Evolutionary conservation across 2,113 vertebrate species (phyloP).

Genomic region (Rhinoptilus africanus): DNA sequence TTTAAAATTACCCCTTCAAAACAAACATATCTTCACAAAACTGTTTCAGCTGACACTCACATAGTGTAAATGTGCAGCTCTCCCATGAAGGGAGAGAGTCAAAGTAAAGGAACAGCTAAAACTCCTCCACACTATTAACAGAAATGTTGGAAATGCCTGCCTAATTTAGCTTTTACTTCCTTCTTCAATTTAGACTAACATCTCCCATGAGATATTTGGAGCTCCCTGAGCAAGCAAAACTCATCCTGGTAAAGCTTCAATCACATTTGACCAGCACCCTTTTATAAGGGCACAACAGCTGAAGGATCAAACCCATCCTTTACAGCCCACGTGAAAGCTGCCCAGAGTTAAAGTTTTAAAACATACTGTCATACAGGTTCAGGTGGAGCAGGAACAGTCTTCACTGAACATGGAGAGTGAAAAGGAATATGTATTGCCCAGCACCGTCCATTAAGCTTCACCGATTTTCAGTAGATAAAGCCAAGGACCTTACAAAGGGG

Average conservation of each 20-base stretch:
- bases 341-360: background rate
- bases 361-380: background rate
- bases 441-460: background rate
- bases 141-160: slow-evolving; percentile 38
- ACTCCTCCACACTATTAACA: slow-evolving; percentile 33
- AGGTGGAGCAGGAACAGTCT: background rate
- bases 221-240: background rate
- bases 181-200: slow-evolving; percentile 26
- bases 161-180: slow-evolving; percentile 51
- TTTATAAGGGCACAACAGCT: background rate
- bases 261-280: background rate
- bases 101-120: slow-evolving; percentile 23
- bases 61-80: background rate
- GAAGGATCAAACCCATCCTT: background rate
- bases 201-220: background rate
- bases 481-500: background rate
- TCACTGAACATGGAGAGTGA: background rate
- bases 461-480: background rate
- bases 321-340: background rate
- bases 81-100: background rate
- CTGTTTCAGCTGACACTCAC: background rate
- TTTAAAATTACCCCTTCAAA: background rate
- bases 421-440: background rate
- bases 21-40: background rate
- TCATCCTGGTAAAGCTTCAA: background rate